Evolutionary conservation across 2,888 invertebrate species (phyloP), one percentile per base, ranked within the genome.

Genomic region (Agrochola lychnidis): DNA sequence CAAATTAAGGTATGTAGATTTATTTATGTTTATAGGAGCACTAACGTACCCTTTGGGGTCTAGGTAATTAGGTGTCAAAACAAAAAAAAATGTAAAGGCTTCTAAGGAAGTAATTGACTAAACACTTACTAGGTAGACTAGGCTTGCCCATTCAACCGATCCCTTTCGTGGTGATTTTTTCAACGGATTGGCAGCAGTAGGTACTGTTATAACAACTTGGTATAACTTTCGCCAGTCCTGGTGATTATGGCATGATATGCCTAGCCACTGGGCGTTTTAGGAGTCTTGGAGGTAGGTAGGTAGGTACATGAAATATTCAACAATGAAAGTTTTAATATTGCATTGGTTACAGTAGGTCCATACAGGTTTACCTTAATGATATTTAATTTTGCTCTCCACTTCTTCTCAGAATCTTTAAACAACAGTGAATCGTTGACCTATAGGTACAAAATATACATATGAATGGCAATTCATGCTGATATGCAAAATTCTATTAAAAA

Each of bases 391-490:
- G 14, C 10, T 53, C 9, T 2, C 14, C 19, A 14, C 40, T 48
- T 51, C 48, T 51, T 36, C 56, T 30, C 12, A 48, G n/a, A 78
- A 63, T 57, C n/a, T 71, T 48, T 42, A 14, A n/a, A n/a, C 7
- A n/a, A 30, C 14, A 16, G 10, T 14, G 7, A 68, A 48, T 30
- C 19, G 14, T 67, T 67, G 42, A 19, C n/a, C 5, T n/a, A 6
- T 22, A 2, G 14, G 14, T 22, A 70, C n/a, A 64, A 56, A 36
- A 59, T 56, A 12, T 4, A n/a, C 12, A 12, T n/a, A 64, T 30
- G 5, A 76, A 36, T 67, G 22, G 1, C 25, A 14, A 62, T 56
- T 86, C 73, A 82, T 59, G 59, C 62, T 78, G 77, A 86, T 70
- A 42, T 59, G 70, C 30, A 61, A 42, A 56, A 67, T 36, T 12